Percentiles rank a stretch among this genome's conserved stretches.
Conservation (phyloP, 2,113 vertebrate species). For the Bujurquina vittata region DNA sequence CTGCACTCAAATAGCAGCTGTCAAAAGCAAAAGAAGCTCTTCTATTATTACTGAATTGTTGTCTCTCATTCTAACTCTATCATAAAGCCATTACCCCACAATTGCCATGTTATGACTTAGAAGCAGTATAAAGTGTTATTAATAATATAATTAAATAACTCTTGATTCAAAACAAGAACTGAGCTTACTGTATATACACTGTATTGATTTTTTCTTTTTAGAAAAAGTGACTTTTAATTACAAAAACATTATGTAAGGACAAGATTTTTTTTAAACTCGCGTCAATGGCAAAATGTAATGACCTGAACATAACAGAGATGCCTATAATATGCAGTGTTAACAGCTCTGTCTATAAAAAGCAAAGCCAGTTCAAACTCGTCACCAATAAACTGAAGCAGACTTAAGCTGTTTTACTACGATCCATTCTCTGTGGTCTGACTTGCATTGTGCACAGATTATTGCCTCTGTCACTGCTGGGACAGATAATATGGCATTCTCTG, state of each 20-base stretch:
- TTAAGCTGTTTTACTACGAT: constrained; percentile 60
- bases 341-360: constrained; percentile 19
- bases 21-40: background rate
- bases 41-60: background rate
- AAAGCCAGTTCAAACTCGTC: constrained; percentile 36
- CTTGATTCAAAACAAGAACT: background rate
- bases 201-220: background rate
- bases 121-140: background rate
- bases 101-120: background rate
- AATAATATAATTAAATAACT: background rate
- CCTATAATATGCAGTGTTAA: constrained; percentile 10
- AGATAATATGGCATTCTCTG: constrained; percentile 66
- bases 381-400: constrained; percentile 58
- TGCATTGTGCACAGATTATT: constrained; percentile 64
- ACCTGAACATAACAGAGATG: background rate
- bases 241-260: background rate
- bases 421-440: constrained; percentile 53
- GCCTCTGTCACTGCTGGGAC: constrained; percentile 64
- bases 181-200: no score
- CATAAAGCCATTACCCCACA: background rate
- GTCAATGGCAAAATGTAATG: background rate
- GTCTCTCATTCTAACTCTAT: background rate
- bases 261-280: background rate
- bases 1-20: background rate
- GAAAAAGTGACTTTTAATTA: background rate